Conservation (phyloP, 2,888 invertebrate species). For the Villa cingulata region DNA sequence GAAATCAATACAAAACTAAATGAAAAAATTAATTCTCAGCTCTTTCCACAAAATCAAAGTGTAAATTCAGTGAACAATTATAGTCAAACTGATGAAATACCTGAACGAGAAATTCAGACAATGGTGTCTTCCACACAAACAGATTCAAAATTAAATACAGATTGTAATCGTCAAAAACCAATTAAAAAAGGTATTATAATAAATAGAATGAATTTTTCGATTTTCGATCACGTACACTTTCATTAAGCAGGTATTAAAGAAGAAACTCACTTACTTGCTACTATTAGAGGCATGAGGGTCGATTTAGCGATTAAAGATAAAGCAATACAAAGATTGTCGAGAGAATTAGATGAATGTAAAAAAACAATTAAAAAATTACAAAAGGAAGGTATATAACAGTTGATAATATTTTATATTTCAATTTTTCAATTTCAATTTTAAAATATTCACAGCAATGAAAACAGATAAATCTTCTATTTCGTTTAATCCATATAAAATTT, state of each 20-base stretch:
- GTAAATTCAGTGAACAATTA: constrained; percentile 12
- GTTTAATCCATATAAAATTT: constrained; percentile 22
- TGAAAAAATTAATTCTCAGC: constrained; percentile 39
- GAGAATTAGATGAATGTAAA: constrained; percentile 61
- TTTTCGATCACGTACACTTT: constrained; percentile 39
- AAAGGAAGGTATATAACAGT: constrained; percentile 43
- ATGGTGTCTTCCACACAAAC: constrained; percentile 38
- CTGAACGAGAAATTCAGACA: constrained; percentile 22
- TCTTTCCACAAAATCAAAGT: constrained; percentile 27
- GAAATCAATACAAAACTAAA: constrained; percentile 41
- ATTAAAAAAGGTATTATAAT: not conserved
- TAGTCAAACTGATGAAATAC: constrained; percentile 33
- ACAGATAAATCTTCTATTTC: constrained; percentile 18
- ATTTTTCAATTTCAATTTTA: constrained; percentile 13
- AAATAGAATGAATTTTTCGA: constrained; percentile 27
- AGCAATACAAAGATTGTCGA: constrained; percentile 52
- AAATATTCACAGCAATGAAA: constrained; percentile 15
- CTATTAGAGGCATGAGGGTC: constrained; percentile 62
- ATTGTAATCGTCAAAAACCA: constrained; percentile 29
- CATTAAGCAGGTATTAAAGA: constrained; percentile 48
- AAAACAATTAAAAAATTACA: constrained; percentile 63
- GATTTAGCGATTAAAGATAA: constrained; percentile 64
- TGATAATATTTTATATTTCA: constrained; percentile 1
- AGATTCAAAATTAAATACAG: constrained; percentile 27
- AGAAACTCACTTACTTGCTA: constrained; percentile 63